Percentiles rank a stretch among this genome's conserved stretches.
Evolutionary conservation across 2,113 vertebrate genomes (phyloP).

Genomic region (Gobiocypris rarus): DNA sequence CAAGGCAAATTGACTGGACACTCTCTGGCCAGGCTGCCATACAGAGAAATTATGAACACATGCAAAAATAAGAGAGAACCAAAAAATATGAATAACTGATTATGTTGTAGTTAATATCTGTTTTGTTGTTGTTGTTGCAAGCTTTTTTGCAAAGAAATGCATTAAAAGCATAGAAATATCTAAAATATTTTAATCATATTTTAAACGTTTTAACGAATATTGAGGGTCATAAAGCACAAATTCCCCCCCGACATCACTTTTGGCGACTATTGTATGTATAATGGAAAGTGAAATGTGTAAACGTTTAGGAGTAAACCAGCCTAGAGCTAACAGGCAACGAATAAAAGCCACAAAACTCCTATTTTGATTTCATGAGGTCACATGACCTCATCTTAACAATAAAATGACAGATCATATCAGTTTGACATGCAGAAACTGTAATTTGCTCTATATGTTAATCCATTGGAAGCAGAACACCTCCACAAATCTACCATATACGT

Average conservation of each 20-base stretch:
- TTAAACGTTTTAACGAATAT: too few relatives aligned
- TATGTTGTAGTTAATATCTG: neutral
- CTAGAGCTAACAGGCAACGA: neutral
- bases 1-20: too few relatives aligned
- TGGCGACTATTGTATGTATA: neutral
- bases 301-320: neutral
- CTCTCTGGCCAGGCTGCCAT: too few relatives aligned
- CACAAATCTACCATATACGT: neutral
- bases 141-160: too few relatives aligned
- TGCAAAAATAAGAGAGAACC: too few relatives aligned
- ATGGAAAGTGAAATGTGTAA: neutral
- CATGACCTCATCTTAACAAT: neutral
- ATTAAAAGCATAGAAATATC: too few relatives aligned
- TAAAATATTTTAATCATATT: too few relatives aligned
- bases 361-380: neutral
- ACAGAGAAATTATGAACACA: too few relatives aligned
- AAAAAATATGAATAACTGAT: too few relatives aligned
- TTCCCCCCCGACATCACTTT: too few relatives aligned
- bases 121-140: neutral
- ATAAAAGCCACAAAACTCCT: neutral
- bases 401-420: neutral
- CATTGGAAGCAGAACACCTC: conserved; percentile 25
- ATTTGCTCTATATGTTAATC: conserved; percentile 49
- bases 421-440: neutral
- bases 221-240: too few relatives aligned